phyloP scores from a whole-genome alignment of 2,797 vertebrate genomes.

The Galagoides demidoff region DNA sequence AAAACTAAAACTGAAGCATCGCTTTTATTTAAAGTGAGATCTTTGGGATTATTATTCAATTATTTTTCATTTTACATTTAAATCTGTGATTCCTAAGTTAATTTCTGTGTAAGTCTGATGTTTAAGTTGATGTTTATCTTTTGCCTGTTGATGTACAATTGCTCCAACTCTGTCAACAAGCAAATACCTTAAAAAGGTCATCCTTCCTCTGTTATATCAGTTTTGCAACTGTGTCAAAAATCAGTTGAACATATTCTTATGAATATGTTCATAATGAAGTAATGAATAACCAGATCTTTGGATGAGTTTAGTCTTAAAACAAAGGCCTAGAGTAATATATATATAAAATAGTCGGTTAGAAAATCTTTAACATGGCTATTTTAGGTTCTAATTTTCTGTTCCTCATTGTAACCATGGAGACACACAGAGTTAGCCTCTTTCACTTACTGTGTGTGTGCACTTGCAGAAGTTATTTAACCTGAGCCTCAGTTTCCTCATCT shows the following conservation, averaged over 20 bases:
- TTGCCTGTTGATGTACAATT: background rate
- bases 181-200: background rate
- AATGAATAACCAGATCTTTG: no score
- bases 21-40: background rate
- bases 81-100: background rate
- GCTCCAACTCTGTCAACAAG: background rate
- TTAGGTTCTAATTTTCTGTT: constrained; percentile 35
- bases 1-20: background rate
- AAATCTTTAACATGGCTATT: background rate
- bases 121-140: background rate
- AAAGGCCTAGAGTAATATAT: background rate
- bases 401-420: background rate
- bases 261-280: no score
- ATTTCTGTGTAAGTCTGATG: constrained; percentile 20
- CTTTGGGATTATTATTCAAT: background rate
- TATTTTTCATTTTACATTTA: constrained; percentile 31
- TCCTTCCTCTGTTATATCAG: background rate
- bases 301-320: constrained; percentile 10
- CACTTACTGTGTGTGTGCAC: background rate
- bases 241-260: background rate
- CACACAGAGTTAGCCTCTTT: background rate
- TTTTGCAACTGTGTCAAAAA: constrained; percentile 30
- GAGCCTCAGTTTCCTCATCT: constrained; percentile 1
- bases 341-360: background rate
- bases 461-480: background rate